These are phyloP conservation scores for Seira ritae DNA, from an alignment of 2,888 invertebrate species.

Conservation along the genomic window DNA sequence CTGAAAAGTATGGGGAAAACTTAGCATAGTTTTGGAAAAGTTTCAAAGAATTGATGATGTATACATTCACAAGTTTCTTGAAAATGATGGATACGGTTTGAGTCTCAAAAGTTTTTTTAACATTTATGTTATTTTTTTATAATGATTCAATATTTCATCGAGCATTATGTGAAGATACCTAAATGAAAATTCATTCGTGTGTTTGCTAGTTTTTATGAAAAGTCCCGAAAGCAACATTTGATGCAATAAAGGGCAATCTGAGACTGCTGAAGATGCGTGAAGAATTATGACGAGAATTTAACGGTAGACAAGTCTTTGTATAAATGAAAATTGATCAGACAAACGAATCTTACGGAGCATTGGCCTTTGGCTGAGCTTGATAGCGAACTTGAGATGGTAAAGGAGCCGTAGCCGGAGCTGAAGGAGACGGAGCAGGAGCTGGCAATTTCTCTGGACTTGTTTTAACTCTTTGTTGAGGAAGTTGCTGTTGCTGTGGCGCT, in stretches of 20 bases:
- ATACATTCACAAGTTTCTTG: background rate
- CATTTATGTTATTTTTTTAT: background rate
- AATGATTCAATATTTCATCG: no score
- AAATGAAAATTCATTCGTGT: no score
- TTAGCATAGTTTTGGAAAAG: background rate
- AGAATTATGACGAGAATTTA: no score
- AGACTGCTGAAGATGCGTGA: no score
- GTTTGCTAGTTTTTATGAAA: no score
- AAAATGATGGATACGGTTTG: background rate
- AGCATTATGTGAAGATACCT: no score
- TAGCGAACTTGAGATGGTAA: background rate
- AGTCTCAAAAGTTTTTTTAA: background rate
- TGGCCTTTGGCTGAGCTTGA: no score
- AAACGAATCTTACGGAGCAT: no score
- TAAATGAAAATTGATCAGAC: no score
- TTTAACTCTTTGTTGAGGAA: background rate
- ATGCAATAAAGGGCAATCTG: no score
- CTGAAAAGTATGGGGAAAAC: background rate
- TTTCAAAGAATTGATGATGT: background rate
- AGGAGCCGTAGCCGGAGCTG: slow-evolving; percentile 11
- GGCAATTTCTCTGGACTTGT: background rate
- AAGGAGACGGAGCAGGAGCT: background rate
- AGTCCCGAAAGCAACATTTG: no score
- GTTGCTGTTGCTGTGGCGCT: slow-evolving; percentile 16
- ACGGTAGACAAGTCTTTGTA: no score